These are phyloP conservation scores for Oncorhynchus gorbuscha DNA, from an alignment of 2,113 vertebrate genomes.

Conservation along the genomic window DNA sequence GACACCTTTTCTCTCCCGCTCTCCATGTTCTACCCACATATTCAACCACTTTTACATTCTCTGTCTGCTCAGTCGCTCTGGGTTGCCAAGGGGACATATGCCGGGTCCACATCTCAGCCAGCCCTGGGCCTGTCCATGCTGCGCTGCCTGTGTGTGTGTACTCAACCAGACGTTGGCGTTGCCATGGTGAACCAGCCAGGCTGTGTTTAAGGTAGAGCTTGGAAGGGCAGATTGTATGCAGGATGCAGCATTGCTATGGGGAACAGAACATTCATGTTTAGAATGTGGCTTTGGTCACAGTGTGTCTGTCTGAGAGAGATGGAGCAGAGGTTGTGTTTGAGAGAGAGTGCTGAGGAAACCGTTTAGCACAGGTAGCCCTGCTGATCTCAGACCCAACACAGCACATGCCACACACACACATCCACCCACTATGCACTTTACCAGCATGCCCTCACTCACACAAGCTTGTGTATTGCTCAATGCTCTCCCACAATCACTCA, in stretches of 20 bases:
- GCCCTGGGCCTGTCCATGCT: conserved; percentile 20
- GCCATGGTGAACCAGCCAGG: conserved; percentile 47
- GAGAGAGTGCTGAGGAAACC: conserved; percentile 7
- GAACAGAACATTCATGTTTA: conserved; percentile 19
- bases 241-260: conserved; percentile 55
- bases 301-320: neutral
- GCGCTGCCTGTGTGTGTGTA: neutral
- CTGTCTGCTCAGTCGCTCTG: neutral
- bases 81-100: neutral
- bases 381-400: conserved; percentile 37
- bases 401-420: neutral
- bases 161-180: conserved; percentile 18
- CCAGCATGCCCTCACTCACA: neutral
- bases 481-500: too few relatives aligned
- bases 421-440: neutral
- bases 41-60: neutral
- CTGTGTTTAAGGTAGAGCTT: conserved; percentile 24
- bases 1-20: conserved; percentile 1
- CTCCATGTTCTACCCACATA: neutral
- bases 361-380: conserved; percentile 42
- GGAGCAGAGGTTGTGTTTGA: neutral
- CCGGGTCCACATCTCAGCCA: too few relatives aligned
- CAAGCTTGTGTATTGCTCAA: too few relatives aligned
- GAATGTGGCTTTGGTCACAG: neutral
- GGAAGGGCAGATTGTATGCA: conserved; percentile 33